phyloP scores from a whole-genome alignment of 2,888 invertebrate species.

The Metallyticus violacea region DNA sequence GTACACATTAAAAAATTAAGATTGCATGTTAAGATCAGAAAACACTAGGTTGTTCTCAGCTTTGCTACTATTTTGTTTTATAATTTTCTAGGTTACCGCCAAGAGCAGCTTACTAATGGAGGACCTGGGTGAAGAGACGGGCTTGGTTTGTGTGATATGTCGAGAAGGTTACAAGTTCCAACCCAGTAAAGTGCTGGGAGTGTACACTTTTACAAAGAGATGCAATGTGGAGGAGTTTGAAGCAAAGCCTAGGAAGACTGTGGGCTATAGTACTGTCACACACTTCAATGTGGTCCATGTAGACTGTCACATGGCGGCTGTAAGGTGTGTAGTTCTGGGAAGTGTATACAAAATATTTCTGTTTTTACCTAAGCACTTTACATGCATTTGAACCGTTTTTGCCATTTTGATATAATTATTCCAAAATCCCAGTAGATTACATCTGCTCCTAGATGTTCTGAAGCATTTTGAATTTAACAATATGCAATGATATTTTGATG shows the following conservation, averaged over 20 bases:
- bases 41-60: too few relatives aligned
- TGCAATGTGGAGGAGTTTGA: constrained; percentile 93
- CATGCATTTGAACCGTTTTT: too few relatives aligned
- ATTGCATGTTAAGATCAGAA: too few relatives aligned
- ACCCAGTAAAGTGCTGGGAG: constrained; percentile 88
- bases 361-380: too few relatives aligned
- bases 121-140: constrained; percentile 92
- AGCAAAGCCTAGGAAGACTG: constrained; percentile 80
- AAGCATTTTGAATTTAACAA: too few relatives aligned
- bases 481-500: too few relatives aligned
- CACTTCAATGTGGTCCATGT: constrained; percentile 98
- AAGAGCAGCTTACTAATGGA: constrained; percentile 90
- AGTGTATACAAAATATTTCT: too few relatives aligned
- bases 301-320: constrained; percentile 97
- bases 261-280: constrained; percentile 90
- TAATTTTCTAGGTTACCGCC: constrained; percentile 63
- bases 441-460: too few relatives aligned
- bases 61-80: constrained; percentile 10
- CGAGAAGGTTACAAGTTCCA: constrained; percentile 97
- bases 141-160: constrained; percentile 95
- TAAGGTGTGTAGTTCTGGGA: constrained; percentile 64
- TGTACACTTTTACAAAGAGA: constrained; percentile 95
- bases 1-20: too few relatives aligned
- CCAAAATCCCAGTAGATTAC: too few relatives aligned
- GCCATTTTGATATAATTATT: too few relatives aligned